Percentiles rank a stretch among this genome's conserved stretches.
Conservation (phyloP, 2,113 vertebrate genomes). For the Bufo gargarizans region DNA sequence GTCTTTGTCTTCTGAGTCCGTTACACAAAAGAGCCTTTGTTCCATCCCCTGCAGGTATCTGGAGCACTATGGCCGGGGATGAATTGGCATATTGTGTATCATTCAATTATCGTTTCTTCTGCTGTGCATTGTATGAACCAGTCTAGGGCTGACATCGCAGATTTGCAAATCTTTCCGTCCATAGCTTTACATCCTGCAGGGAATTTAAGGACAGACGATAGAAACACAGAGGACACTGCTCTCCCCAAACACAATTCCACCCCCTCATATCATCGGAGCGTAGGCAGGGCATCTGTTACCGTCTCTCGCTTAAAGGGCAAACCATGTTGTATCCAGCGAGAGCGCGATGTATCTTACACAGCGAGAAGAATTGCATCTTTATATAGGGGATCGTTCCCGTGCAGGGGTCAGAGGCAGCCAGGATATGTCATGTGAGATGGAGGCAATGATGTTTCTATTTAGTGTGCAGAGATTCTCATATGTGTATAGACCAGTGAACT, state of each 20-base stretch:
- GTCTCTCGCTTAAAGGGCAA: slow-evolving; percentile 44
- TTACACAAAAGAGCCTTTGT: not conserved
- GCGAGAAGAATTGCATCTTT: no score
- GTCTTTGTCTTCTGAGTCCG: not conserved
- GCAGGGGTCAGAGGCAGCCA: no score
- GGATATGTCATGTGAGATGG: no score
- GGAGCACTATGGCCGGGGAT: not conserved
- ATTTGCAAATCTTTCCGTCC: not conserved
- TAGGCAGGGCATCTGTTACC: slow-evolving; percentile 37
- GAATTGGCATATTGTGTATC: not conserved
- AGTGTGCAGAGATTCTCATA: no score
- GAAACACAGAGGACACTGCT: not conserved
- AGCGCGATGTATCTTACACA: not conserved
- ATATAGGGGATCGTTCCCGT: not conserved
- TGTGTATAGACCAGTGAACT: no score
- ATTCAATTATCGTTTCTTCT: not conserved
- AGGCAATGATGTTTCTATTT: no score
- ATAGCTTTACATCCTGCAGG: not conserved
- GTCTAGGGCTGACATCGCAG: not conserved
- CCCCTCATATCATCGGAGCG: slow-evolving; percentile 27
- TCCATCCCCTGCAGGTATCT: not conserved
- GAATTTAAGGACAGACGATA: slow-evolving; percentile 6
- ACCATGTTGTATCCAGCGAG: not conserved
- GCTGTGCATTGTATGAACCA: not conserved
- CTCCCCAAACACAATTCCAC: slow-evolving; percentile 7